These are phyloP conservation scores for Parapristionchus giblindavisi DNA, from an alignment of 2,888 invertebrate genomes.

Conservation along the genomic window DNA sequence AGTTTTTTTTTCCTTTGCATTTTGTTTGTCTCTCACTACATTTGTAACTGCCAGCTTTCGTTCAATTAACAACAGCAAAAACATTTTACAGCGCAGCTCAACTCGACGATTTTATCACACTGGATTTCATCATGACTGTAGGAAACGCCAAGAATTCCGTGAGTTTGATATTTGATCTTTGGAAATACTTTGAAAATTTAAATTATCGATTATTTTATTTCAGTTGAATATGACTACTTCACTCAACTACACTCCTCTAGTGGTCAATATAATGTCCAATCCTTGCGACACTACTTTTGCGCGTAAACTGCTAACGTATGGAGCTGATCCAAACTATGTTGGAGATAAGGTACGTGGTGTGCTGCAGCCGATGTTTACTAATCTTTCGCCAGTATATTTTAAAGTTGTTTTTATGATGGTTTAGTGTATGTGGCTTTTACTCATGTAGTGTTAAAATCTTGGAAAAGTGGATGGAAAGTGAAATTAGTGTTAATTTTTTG, in stretches of 20 bases:
- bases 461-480: no score
- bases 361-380: no score
- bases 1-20: no score
- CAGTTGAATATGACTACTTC: slow-evolving; percentile 15
- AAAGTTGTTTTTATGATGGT: not conserved
- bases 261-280: not conserved
- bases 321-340: slow-evolving; percentile 23
- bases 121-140: not conserved
- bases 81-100: slow-evolving; percentile 12
- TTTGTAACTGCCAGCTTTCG: no score
- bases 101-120: not conserved
- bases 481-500: no score
- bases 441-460: no score
- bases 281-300: not conserved
- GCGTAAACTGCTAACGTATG: not conserved
- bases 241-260: slow-evolving; percentile 16
- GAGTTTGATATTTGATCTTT: not conserved
- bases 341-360: slow-evolving; percentile 7
- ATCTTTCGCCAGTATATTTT: not conserved
- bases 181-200: not conserved
- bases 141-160: not conserved
- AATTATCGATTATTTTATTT: not conserved
- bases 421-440: no score
- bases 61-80: no score
- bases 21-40: no score